A percentile compares a stretch with the other conserved stretches of the same genome.
Conservation (phyloP, 2,113 vertebrate genomes). For the Micromys minutus region DNA sequence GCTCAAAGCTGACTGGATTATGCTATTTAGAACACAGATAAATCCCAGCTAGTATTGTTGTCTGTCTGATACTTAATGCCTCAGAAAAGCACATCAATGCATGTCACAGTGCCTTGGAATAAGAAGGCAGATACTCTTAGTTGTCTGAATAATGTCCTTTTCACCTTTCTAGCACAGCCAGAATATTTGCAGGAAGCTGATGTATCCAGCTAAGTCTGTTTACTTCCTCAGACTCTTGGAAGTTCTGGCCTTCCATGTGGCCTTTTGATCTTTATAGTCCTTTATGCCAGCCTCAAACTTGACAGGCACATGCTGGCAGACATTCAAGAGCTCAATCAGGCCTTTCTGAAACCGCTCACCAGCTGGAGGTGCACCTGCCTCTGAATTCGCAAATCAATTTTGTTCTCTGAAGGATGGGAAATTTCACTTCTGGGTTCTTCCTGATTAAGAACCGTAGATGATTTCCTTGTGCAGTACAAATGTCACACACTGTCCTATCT, state of each 20-base stretch:
- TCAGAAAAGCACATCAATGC: neutral
- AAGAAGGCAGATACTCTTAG: neutral
- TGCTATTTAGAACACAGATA: conserved; percentile 39
- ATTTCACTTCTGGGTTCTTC: conserved; percentile 95
- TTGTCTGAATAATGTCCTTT: conserved; percentile 38
- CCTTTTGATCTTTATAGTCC: conserved; percentile 76
- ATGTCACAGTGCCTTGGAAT: neutral
- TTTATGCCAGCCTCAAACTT: conserved; percentile 92
- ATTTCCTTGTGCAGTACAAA: conserved; percentile 96
- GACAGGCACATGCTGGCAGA: conserved; percentile 94
- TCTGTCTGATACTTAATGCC: neutral
- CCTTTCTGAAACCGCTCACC: conserved; percentile 92
- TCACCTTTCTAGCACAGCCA: neutral
- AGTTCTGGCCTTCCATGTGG: neutral
- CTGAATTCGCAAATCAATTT: conserved; percentile 99
- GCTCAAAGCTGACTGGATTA: neutral
- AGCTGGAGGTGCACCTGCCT: conserved; percentile 90
- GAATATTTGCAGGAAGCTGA: neutral
- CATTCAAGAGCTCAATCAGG: conserved; percentile 90
- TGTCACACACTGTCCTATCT: conserved; percentile 94
- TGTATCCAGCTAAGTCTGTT: conserved; percentile 39
- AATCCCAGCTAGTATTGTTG: neutral
- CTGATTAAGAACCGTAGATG: conserved; percentile 96
- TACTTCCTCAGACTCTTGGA: neutral
- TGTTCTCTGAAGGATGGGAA: conserved; percentile 98